Base-by-base conservation (phyloP, 2,113 vertebrate genomes). In the Orthonyx spaldingii region DNA sequence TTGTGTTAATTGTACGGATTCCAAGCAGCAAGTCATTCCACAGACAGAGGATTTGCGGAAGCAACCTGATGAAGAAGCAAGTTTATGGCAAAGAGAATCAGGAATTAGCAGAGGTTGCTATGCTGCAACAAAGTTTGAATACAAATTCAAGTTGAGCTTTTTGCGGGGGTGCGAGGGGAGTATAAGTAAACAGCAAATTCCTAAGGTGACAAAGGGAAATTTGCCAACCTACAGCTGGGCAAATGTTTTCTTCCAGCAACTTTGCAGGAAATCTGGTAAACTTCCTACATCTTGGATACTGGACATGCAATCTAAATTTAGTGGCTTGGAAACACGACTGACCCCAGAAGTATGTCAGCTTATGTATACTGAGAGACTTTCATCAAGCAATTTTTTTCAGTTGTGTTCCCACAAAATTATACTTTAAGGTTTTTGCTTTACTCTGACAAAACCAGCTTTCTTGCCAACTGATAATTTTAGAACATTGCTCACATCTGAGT, bases 171-270 rank as follows among this genome's bases (percentile, higher is more conserved):
- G 30, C 2, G 4, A 32, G 4, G 2, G 7, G 16, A 68, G 13
- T 41, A 9, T 22, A 83, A 86, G 50, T 61, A 88, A 79, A 85
- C 11, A 92, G 37, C 9, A 92, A 89, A 94, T 72, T 89, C 84
- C 27, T 66, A 71, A 46, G 26, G 17, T 13, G 13, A 13, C 1
- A 55, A 33, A 3, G 20, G n/a, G 24, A 84, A 78, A 72, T 24
- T 39, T 83, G 46, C 32, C 57, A 94, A 80, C 59, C 37, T 55
- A 75, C 16, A 71, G n/a, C 23, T 80, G 26, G 93, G 81, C 10
- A 59, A 71, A 55, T 22, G 14, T 72, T 87, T 70, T 79, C 84
- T 85, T 69, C 72, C 21, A 84, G 49, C 24, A 57, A 32, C 59
- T 80, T 68, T 21, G n/a, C 63, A 83, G n/a, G 16, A 88, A 89